Evolutionary conservation across 1,140 invertebrate species (phyloP).

Genomic region (Lepidurus packardi): DNA sequence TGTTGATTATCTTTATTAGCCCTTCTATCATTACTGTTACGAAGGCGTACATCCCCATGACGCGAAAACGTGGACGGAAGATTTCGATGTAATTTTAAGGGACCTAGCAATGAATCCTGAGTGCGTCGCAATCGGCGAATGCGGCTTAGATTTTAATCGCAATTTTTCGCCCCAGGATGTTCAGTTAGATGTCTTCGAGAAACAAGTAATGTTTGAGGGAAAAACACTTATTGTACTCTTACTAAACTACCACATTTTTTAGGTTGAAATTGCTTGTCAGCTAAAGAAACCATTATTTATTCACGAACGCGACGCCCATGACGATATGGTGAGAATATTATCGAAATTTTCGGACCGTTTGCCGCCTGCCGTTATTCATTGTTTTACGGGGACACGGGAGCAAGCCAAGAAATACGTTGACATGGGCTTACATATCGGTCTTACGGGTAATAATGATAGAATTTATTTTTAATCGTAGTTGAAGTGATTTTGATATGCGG

Average conservation of each 20-base stretch:
- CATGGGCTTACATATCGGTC: slow-evolving; percentile 77
- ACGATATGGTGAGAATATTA: slow-evolving; percentile 61
- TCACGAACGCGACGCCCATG: slow-evolving; percentile 84
- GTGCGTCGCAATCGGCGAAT: slow-evolving; percentile 90
- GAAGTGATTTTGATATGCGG: slow-evolving; percentile 31
- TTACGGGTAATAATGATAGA: slow-evolving; percentile 57
- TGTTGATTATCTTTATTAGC: no score
- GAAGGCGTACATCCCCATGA: slow-evolving; percentile 89
- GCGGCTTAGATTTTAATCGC: slow-evolving; percentile 88
- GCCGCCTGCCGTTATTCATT: slow-evolving; percentile 80
- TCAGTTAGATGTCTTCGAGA: slow-evolving; percentile 79
- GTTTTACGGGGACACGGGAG: slow-evolving; percentile 81
- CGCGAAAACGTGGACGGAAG: slow-evolving; percentile 84
- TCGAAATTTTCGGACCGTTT: slow-evolving; percentile 53
- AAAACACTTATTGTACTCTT: slow-evolving; percentile 29
- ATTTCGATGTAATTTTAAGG: slow-evolving; percentile 58
- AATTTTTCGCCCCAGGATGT: slow-evolving; percentile 84
- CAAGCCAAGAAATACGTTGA: slow-evolving; percentile 81
- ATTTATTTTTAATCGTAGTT: background rate
- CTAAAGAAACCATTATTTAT: slow-evolving; percentile 83
- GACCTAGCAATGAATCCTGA: slow-evolving; percentile 70
- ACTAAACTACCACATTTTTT: slow-evolving; percentile 34
- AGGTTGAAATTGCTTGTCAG: slow-evolving; percentile 77
- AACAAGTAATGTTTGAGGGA: slow-evolving; percentile 58
- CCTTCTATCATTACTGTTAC: slow-evolving; percentile 18